Percentiles rank a stretch among this genome's conserved stretches.
Conservation (phyloP, 2,888 invertebrate species). For the Leucozona laternaria region DNA sequence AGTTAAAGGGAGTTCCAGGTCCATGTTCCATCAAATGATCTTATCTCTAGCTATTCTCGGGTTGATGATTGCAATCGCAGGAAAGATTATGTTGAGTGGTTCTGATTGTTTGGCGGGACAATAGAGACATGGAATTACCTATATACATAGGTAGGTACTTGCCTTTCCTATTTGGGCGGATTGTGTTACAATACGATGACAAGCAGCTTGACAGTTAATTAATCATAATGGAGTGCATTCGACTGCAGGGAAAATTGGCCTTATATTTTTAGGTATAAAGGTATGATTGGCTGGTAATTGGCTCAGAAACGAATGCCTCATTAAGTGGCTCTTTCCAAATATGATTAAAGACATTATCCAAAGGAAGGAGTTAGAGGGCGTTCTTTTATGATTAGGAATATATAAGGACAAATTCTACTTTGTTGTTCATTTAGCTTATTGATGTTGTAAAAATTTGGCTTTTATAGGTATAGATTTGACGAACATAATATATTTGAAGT, state of each 20-base stretch:
- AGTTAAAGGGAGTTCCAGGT: not conserved
- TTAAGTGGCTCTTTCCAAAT: conserved; percentile 41
- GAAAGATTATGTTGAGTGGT: conserved; percentile 67
- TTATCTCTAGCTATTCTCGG: conserved; percentile 43
- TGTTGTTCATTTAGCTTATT: too few species aligned
- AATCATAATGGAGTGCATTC: conserved; percentile 58
- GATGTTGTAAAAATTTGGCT: too few species aligned
- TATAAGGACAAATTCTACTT: too few species aligned
- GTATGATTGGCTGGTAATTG: conserved; percentile 37
- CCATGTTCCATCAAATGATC: conserved; percentile 37
- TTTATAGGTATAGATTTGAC: too few species aligned
- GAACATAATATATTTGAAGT: too few species aligned
- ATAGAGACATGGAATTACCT: conserved; percentile 57
- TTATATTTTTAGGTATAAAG: not conserved
- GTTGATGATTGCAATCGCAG: conserved; percentile 63
- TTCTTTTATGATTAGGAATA: not conserved
- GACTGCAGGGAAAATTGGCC: conserved; percentile 49
- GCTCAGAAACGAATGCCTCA: conserved; percentile 48
- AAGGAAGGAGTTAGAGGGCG: not conserved
- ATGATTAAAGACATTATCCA: not conserved
- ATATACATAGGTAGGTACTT: too few species aligned
- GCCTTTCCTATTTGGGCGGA: conserved; percentile 69
- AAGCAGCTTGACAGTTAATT: conserved; percentile 73
- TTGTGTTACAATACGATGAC: conserved; percentile 55
- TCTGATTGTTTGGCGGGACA: conserved; percentile 68